Evolutionary conservation across 2,797 vertebrate genomes (phyloP).

Genomic region (Myoxocephalus aenaeus): DNA sequence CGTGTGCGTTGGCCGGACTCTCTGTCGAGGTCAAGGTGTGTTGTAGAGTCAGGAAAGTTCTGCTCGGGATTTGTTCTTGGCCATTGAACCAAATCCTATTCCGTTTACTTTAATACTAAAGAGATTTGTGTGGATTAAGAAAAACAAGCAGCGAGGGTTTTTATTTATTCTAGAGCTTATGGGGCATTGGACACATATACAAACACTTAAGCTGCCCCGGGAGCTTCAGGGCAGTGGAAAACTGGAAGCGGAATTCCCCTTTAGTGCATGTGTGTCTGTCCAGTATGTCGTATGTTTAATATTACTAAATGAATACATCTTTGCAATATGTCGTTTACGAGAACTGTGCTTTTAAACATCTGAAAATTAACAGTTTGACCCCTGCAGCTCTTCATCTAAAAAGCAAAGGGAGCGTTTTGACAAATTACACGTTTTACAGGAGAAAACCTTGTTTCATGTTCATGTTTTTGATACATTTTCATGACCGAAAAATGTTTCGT

Average conservation of each 20-base stretch:
- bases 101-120: constrained; percentile 71
- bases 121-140: constrained; percentile 60
- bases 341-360: not conserved
- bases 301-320: not conserved
- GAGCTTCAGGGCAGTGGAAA: constrained; percentile 18
- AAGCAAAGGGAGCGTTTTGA: not conserved
- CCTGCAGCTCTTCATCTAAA: not conserved
- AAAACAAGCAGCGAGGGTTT: constrained; percentile 53
- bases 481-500: not conserved
- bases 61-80: constrained; percentile 37
- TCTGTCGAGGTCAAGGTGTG: constrained; percentile 16
- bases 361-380: not conserved
- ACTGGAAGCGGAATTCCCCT: not conserved
- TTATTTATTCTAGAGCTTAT: constrained; percentile 41
- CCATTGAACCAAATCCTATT: constrained; percentile 43
- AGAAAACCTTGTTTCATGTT: not conserved
- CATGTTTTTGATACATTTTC: not conserved
- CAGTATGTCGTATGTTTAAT: not conserved
- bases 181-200: constrained; percentile 18
- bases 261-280: not conserved
- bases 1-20: not conserved
- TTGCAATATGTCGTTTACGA: not conserved
- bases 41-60: constrained; percentile 29
- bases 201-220: constrained; percentile 10
- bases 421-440: no score